A percentile compares a stretch with the other conserved stretches of the same genome.
phyloP scores from a whole-genome alignment of 2,888 invertebrate genomes.

The Malthinus seriepunctatus region DNA sequence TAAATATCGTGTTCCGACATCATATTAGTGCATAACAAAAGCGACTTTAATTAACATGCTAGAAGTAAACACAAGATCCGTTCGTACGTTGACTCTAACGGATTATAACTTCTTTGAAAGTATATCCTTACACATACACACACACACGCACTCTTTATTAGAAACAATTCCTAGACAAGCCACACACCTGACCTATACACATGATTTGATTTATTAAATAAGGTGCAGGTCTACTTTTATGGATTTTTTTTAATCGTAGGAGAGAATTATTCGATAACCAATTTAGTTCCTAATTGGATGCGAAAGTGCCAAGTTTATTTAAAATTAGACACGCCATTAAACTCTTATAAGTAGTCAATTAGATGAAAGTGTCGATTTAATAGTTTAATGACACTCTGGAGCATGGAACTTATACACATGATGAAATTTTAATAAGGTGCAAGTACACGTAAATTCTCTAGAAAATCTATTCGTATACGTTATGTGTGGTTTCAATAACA shows the following conservation, averaged over 20 bases:
- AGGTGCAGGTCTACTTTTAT: not conserved
- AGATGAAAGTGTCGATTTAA: no score
- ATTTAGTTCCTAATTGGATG: no score
- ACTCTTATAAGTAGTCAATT: no score
- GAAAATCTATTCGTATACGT: no score
- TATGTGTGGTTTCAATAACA: no score
- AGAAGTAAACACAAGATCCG: conserved; percentile 10
- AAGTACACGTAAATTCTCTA: no score
- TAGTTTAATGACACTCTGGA: no score
- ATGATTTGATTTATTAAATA: conserved; percentile 3
- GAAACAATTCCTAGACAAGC: conserved; percentile 19
- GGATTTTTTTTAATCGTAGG: not conserved
- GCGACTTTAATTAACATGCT: conserved; percentile 23
- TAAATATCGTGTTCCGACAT: conserved; percentile 33
- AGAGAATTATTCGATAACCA: no score
- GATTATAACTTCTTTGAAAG: conserved; percentile 14
- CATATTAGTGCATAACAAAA: conserved; percentile 17
- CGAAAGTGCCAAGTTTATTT: no score
- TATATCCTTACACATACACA: not conserved
- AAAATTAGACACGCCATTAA: no score
- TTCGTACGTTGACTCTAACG: conserved; percentile 31
- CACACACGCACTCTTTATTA: not conserved
- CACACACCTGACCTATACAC: conserved; percentile 8
- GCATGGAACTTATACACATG: no score
- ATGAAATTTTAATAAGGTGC: no score